Percentiles rank a stretch among this genome's conserved stretches.
Conservation (phyloP, 2,797 vertebrate species). For the Brachyrhaphis roseni region DNA sequence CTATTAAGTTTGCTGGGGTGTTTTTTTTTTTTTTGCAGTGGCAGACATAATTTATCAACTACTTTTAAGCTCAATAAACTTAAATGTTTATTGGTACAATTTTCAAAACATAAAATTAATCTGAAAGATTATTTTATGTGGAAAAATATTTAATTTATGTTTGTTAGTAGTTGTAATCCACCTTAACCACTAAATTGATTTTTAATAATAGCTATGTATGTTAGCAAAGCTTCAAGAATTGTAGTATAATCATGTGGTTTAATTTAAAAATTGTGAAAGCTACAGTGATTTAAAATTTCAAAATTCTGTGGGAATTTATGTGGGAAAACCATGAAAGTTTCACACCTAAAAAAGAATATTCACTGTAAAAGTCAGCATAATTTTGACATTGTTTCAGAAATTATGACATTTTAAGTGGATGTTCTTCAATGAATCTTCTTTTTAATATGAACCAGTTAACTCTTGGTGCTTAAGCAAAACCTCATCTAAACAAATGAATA, state of each 20-base stretch:
- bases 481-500: no score
- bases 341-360: background rate
- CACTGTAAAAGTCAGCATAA: background rate
- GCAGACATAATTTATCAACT: background rate
- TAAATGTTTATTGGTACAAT: no score
- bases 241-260: background rate
- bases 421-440: background rate
- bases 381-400: background rate
- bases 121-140: background rate
- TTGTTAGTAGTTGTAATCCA: background rate
- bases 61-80: background rate
- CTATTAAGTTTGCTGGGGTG: constrained; percentile 27
- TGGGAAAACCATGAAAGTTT: background rate
- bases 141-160: background rate
- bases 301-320: background rate
- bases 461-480: background rate
- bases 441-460: background rate
- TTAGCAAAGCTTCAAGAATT: background rate
- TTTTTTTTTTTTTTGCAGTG: background rate
- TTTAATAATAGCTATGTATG: background rate
- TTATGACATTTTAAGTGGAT: background rate
- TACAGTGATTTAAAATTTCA: background rate
- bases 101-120: background rate
- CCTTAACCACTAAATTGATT: background rate
- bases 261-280: background rate